Base-by-base conservation (phyloP, 1,140 invertebrate genomes). In the Laupala kohalensis region DNA sequence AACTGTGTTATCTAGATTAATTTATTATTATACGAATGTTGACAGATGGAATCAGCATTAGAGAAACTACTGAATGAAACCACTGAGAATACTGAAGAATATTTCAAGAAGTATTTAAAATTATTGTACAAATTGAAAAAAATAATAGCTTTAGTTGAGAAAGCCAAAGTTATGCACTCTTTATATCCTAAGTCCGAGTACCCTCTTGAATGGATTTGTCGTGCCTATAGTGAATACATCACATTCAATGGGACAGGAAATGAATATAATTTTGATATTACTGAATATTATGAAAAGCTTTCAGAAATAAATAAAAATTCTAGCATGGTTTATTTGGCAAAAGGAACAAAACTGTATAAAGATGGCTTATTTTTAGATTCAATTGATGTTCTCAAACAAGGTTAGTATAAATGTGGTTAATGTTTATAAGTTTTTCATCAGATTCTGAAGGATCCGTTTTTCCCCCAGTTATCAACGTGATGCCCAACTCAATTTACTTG, bases 151-250 rank as follows among this genome's bases (percentile, higher is more conserved):
- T 78, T 86, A 37, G 70, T 87, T n/a, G 72, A 79, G n/a, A 76
- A 83, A 76, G 81, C 85, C 26, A 75, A 76, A 63, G 79, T 82
- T 64, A 85, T 88, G 82, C 79, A 83, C 62, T 67, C 73, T 2
- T 72, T 83, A 12, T 86, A 83, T 78, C 80, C 82, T 3, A 75
- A 80, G 0, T 82, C 84, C 76, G 75, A 78, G 37, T 82, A 81
- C 74, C 82, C 85, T 25, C 77, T 86, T 64, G 85, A 86, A 77
- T 88, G 86, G 84, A 84, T 88, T 72, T 88, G 87, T 75, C 82
- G 83, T 77, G 78, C 83, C 1, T 88, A 85, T 76, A 83, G 81
- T 37, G 83, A 89, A 74, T 75, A 77, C 28, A 78, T 75, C 63
- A 77, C 84, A 29, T 76, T 83, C 25, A 71, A 79, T 29, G 73